These are phyloP conservation scores for Chiroxiphia lanceolata DNA, from an alignment of 2,797 vertebrate genomes.

Conservation along the genomic window DNA sequence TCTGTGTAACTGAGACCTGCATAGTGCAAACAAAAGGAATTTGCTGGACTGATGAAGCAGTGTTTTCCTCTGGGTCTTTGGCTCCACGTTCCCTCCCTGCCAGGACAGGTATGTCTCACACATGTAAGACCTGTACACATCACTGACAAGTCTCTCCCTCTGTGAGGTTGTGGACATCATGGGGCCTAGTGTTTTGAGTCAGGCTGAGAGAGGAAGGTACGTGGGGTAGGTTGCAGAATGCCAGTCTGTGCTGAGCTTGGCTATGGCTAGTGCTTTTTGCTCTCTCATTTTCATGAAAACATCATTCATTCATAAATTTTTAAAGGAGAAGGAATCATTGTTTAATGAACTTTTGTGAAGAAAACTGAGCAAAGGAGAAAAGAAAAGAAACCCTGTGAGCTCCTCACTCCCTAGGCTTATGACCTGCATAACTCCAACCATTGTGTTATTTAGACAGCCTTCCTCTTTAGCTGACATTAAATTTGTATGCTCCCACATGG, in stretches of 20 bases:
- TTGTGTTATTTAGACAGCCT: conserved; percentile 46
- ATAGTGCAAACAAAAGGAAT: background rate
- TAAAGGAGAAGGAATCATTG: conserved; percentile 28
- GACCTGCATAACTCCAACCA: conserved; percentile 34
- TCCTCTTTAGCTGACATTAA: conserved; percentile 48
- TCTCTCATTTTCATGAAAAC: conserved; percentile 16
- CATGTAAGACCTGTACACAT: rapidly evolving
- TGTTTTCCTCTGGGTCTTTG: background rate
- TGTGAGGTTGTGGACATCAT: background rate
- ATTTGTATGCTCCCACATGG: conserved; percentile 60
- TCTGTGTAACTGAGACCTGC: background rate
- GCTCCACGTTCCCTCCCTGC: rapidly evolving
- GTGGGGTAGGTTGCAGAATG: background rate
- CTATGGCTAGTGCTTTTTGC: background rate
- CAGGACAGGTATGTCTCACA: background rate
- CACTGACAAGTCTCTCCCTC: background rate
- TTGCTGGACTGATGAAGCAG: background rate
- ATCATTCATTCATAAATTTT: conserved; percentile 35
- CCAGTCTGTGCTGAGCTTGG: background rate
- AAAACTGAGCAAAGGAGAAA: background rate
- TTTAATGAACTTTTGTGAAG: conserved; percentile 58
- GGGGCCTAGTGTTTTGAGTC: background rate
- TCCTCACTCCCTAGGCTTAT: conserved; percentile 46
- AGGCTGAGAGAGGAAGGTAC: background rate
- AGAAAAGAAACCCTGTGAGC: background rate